These are phyloP conservation scores for Rhabdophis nuchalis DNA, from an alignment of 2,797 vertebrate species.

Conservation along the genomic window DNA sequence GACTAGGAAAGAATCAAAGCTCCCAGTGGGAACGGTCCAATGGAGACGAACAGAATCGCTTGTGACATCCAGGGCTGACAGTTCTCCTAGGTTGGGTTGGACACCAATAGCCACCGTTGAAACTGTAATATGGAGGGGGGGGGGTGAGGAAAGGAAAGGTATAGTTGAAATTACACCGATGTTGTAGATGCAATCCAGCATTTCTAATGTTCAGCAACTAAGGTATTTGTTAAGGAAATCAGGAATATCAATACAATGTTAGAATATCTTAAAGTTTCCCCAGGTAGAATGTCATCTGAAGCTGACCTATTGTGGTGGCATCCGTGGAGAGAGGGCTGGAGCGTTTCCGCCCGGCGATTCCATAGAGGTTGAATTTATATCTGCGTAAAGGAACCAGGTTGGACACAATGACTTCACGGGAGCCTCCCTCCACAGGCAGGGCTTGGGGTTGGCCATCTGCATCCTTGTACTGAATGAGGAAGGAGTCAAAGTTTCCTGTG, in stretches of 20 bases:
- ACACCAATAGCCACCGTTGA: not conserved
- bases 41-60: conserved; percentile 36
- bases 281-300: too few relatives aligned
- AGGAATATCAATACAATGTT: not conserved
- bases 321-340: too few relatives aligned
- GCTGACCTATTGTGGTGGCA: conserved; percentile 62
- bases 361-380: conserved; percentile 36
- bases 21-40: not conserved
- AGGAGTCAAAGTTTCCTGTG: conserved; percentile 53
- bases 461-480: conserved; percentile 54
- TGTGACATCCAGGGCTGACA: conserved; percentile 26
- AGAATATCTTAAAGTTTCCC: not conserved
- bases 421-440: conserved; percentile 1
- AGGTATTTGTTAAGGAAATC: not conserved
- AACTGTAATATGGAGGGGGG: not conserved
- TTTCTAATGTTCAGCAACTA: not conserved
- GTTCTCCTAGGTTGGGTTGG: conserved; percentile 15
- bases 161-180: not conserved
- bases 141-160: not conserved
- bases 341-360: conserved; percentile 25
- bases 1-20: not conserved
- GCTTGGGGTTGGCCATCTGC: conserved; percentile 32
- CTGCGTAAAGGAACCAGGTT: conserved; percentile 21
- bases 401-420: not conserved
- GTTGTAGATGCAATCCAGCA: not conserved